Evolutionary conservation across 2,888 invertebrate genomes (phyloP).

Genomic region (Pristionchus arcanus): DNA sequence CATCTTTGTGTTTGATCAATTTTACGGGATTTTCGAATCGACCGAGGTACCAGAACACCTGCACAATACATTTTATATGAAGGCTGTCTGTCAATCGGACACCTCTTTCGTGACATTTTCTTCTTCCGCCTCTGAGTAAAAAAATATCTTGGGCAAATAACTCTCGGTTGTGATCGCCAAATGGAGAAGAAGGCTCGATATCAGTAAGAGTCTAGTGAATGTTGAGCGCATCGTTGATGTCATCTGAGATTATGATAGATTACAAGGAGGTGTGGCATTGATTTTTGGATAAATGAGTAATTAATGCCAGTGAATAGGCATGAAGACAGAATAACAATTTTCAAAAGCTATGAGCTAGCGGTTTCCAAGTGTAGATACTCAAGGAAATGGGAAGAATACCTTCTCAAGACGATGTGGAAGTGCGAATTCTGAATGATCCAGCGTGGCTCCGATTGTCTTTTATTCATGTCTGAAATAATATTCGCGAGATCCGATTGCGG

Average conservation of each 20-base stretch:
- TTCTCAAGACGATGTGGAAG: no score
- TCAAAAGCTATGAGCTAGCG: no score
- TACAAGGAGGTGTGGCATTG: no score
- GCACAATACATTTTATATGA: not conserved
- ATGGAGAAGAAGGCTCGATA: not conserved
- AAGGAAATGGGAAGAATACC: no score
- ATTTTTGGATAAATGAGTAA: no score
- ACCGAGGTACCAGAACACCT: not conserved
- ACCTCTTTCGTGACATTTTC: not conserved
- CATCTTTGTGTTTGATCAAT: not conserved
- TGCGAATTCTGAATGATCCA: no score
- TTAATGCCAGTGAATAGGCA: no score
- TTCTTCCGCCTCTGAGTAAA: not conserved
- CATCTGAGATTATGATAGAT: not conserved
- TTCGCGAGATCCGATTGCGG: no score
- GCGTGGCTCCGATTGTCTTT: no score
- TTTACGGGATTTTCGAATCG: not conserved
- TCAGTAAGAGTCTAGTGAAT: not conserved
- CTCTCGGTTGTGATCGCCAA: not conserved
- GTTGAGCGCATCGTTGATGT: not conserved
- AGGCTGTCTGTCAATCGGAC: not conserved
- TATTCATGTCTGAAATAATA: no score
- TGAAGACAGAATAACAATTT: no score
- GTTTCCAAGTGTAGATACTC: no score
- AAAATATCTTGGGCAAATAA: not conserved